These are phyloP conservation scores for Elephas maximus DNA, from an alignment of 2,113 vertebrate genomes.

Conservation along the genomic window DNA sequence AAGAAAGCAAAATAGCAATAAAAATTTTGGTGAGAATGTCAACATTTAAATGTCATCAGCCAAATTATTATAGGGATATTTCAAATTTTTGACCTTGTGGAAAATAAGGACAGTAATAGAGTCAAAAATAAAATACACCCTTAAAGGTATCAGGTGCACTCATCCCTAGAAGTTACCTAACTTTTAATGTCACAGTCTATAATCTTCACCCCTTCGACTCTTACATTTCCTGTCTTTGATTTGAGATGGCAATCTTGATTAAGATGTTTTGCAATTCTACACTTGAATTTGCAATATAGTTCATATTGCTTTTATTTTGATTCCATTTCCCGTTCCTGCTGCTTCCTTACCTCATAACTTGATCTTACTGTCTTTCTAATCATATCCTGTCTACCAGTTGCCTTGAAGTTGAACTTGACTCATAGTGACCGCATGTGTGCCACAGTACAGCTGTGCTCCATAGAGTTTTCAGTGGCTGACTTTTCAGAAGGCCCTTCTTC, in stretches of 20 bases:
- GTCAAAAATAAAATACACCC: neutral
- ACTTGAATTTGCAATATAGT: neutral
- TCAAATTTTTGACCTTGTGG: neutral
- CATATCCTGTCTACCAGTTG: accelerated
- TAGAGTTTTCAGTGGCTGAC: neutral
- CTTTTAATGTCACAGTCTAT: neutral
- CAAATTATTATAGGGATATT: neutral
- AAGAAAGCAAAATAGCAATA: neutral
- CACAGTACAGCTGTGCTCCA: neutral
- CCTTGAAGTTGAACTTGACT: neutral
- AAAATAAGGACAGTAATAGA: neutral
- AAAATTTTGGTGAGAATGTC: neutral
- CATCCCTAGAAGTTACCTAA: neutral
- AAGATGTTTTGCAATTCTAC: neutral
- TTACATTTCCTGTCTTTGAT: neutral
- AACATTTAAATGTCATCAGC: neutral
- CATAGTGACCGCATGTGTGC: neutral
- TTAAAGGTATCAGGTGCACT: neutral
- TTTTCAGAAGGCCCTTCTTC: neutral
- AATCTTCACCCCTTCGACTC: accelerated
- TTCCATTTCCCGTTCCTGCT: neutral
- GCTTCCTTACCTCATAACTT: neutral
- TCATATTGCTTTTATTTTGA: neutral
- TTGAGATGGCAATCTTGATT: neutral
- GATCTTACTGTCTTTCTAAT: accelerated